Conservation (phyloP, 2,888 invertebrate species). For the Thera obeliscata region DNA sequence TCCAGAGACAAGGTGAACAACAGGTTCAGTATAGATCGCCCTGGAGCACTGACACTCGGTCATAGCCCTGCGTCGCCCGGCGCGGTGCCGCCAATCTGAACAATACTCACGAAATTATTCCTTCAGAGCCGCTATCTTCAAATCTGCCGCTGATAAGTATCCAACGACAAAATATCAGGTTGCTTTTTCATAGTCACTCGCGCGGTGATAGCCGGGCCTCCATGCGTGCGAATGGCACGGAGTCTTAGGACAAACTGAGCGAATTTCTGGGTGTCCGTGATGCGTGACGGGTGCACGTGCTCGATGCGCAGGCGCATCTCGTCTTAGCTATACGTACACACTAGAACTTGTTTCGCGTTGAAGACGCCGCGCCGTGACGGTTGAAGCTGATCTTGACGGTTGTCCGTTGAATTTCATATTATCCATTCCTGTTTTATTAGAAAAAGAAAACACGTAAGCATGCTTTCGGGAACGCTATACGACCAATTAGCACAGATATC, state of each 20-base stretch:
- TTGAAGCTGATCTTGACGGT: constrained; percentile 15
- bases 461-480: constrained; percentile 3
- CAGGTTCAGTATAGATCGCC: constrained; percentile 66
- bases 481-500: background rate
- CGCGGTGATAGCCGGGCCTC: constrained; percentile 63
- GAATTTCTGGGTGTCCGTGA: constrained; percentile 75
- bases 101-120: constrained; percentile 70
- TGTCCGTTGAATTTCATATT: constrained; percentile 4
- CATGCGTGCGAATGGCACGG: constrained; percentile 72
- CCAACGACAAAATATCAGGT: constrained; percentile 58
- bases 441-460: constrained; percentile 20
- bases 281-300: constrained; percentile 81
- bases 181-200: constrained; percentile 72
- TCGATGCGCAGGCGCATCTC: constrained; percentile 68
- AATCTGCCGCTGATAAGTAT: constrained; percentile 48
- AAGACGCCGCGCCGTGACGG: constrained; percentile 14
- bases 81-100: constrained; percentile 22
- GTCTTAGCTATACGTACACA: constrained; percentile 41
- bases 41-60: constrained; percentile 56
- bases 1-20: constrained; percentile 66
- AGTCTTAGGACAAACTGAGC: constrained; percentile 75
- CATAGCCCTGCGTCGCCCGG: constrained; percentile 54
- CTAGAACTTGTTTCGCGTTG: constrained; percentile 22
- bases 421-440: constrained; percentile 11
- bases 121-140: constrained; percentile 56